Evolutionary conservation across 2,888 invertebrate genomes (phyloP).

Genomic region (Ophion ventricosus): DNA sequence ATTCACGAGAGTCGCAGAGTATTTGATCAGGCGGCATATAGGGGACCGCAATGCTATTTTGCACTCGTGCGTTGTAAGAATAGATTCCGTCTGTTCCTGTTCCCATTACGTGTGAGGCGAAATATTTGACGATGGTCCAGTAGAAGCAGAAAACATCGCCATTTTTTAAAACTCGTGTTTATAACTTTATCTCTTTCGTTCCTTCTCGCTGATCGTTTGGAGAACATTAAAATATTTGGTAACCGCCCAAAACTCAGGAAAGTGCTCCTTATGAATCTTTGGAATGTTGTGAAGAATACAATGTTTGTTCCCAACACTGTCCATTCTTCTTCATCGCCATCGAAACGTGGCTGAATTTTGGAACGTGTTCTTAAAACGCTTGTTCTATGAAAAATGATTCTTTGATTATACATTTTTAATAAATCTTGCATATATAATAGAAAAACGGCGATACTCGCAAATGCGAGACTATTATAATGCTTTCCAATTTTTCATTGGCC

Average conservation of each 20-base stretch:
- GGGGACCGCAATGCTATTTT: slow-evolving; percentile 49
- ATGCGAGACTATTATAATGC: no score
- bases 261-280: background rate
- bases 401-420: no score
- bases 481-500: no score
- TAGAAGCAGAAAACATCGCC: background rate
- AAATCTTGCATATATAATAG: no score
- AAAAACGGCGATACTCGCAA: no score
- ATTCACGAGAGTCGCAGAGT: slow-evolving; percentile 64
- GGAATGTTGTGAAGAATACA: background rate
- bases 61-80: slow-evolving; percentile 62
- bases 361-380: no score
- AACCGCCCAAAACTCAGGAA: background rate
- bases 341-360: no score
- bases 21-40: slow-evolving; percentile 74
- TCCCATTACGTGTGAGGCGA: slow-evolving; percentile 74
- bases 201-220: slow-evolving; percentile 1
- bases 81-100: slow-evolving; percentile 76
- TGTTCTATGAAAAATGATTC: no score
- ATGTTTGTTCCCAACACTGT: background rate
- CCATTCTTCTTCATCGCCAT: background rate
- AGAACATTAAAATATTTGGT: slow-evolving; percentile 4
- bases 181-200: slow-evolving; percentile 1
- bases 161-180: slow-evolving; percentile 2
- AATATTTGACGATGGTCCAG: slow-evolving; percentile 19